Base-by-base conservation (phyloP, 2,113 vertebrate species). In the Phaethon lepturus region DNA sequence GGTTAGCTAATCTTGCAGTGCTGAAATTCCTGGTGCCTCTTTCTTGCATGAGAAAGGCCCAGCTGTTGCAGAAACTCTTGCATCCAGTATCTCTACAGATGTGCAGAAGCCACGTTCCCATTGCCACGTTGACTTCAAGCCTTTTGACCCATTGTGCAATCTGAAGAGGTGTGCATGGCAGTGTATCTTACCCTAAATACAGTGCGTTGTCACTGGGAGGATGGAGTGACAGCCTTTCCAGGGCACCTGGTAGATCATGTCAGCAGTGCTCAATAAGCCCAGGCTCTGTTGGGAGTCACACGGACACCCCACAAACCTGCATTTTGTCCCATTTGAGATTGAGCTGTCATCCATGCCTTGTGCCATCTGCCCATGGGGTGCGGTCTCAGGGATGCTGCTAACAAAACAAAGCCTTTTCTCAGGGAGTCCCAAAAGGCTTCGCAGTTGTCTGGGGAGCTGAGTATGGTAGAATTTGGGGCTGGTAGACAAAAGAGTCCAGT, bases 291-390 rank as follows among this genome's bases (percentile, higher is more conserved):
- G 23, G 49, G 83, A 89, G 62, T 38, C 68, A 49, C 62, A 24
- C 2, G 5, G 59, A 40, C 52, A 76, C 24, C 10, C 19, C 38
- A 40, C 47, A 59, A 63, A 75, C 35, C 49, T 56, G 31, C 17
- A 11, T 73, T 75, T 74, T 56, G 10, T 16, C 22, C 78, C 17
- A 16, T 25, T 63, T 69, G 68, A 47, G 38, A 22, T 3, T 2
- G 16, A 60, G 20, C 74, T 52, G 3, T 24, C 26, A 15, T 1
- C 3, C 1, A 2, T 38, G n/a, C 31, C 33, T 68, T 0, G 0
- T 72, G n/a, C n/a, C 58, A 80, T 42, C 29, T 67, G 24, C 25
- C n/a, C 26, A 2, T 10, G 52, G 38, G 20, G 29, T 29, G 29
- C 25, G 7, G n/a, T 24, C 42, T 40, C 56, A 64, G 31, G 31